Evolutionary conservation across 2,888 invertebrate genomes (phyloP).

Genomic region (Noctua pronuba): DNA sequence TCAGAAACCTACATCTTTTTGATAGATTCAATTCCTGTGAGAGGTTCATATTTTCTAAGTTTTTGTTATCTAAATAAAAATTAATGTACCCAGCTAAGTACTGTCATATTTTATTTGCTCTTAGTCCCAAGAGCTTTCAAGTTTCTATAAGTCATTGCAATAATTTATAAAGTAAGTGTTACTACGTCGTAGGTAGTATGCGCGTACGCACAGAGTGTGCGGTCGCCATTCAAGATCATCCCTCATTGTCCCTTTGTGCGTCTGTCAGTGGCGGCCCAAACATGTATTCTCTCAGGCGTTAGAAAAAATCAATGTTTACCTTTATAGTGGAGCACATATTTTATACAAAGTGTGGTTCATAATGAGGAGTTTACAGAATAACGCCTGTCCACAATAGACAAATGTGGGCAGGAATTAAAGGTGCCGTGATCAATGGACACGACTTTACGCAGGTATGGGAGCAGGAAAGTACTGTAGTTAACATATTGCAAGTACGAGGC

Average conservation of each 20-base stretch:
- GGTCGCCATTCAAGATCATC: conserved; percentile 87
- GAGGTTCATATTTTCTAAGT: neutral
- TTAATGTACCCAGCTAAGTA: conserved; percentile 33
- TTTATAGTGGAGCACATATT: conserved; percentile 89
- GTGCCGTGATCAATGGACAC: conserved; percentile 84
- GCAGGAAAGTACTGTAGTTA: conserved; percentile 69
- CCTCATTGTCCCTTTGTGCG: conserved; percentile 86
- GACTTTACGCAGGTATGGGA: conserved; percentile 66
- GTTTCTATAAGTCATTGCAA: conserved; percentile 66
- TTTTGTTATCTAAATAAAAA: conserved; percentile 38
- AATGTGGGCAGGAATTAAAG: conserved; percentile 86
- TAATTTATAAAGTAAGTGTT: conserved; percentile 71
- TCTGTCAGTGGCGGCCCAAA: conserved; percentile 88
- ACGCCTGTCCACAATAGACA: conserved; percentile 87
- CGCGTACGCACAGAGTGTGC: conserved; percentile 85
- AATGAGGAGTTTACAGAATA: conserved; percentile 89
- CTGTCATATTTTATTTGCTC: conserved; percentile 58
- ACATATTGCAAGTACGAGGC: neutral
- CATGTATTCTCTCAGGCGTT: conserved; percentile 86
- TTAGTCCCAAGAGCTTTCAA: conserved; percentile 60
- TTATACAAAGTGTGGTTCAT: conserved; percentile 89
- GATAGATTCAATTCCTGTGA: neutral
- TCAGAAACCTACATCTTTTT: neutral
- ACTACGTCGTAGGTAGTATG: conserved; percentile 59
- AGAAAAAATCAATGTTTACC: conserved; percentile 89